Percentiles rank a stretch among this genome's conserved stretches.
phyloP scores from a whole-genome alignment of 2,797 vertebrate genomes.

The Gila robusta region DNA sequence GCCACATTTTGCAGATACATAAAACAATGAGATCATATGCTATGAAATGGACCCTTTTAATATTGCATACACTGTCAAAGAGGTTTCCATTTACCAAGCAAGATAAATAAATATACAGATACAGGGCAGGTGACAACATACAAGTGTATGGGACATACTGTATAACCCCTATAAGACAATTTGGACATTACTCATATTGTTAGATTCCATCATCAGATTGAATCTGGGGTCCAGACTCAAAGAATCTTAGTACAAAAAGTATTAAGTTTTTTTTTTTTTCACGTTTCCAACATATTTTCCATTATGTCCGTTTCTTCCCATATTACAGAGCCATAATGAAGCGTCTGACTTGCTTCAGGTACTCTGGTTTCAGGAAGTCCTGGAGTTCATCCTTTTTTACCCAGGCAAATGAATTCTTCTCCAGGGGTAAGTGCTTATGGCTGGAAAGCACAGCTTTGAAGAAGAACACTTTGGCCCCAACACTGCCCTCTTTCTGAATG shows the following conservation, averaged over 20 bases:
- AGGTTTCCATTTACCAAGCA: background rate
- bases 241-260: background rate
- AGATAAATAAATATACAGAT: background rate
- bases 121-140: background rate
- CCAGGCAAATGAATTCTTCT: constrained; percentile 80
- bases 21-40: background rate
- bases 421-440: constrained; percentile 55
- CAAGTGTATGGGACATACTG: background rate
- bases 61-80: background rate
- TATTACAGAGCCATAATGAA: constrained; percentile 85
- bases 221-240: background rate
- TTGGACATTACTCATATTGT: background rate
- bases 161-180: background rate
- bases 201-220: background rate
- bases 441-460: constrained; percentile 91
- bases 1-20: background rate
- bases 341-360: constrained; percentile 84
- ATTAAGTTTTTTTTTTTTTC: no score
- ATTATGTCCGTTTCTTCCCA: constrained; percentile 1
- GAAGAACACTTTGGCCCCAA: constrained; percentile 94
- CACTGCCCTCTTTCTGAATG: constrained; percentile 75
- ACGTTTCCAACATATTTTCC: background rate
- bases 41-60: background rate
- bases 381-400: constrained; percentile 88
- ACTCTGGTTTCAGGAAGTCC: constrained; percentile 86